Percentiles rank a stretch among this genome's conserved stretches.
These are phyloP conservation scores for Zygothrica quintamaculata DNA, from an alignment of 2,888 invertebrate species.

Conservation along the genomic window DNA sequence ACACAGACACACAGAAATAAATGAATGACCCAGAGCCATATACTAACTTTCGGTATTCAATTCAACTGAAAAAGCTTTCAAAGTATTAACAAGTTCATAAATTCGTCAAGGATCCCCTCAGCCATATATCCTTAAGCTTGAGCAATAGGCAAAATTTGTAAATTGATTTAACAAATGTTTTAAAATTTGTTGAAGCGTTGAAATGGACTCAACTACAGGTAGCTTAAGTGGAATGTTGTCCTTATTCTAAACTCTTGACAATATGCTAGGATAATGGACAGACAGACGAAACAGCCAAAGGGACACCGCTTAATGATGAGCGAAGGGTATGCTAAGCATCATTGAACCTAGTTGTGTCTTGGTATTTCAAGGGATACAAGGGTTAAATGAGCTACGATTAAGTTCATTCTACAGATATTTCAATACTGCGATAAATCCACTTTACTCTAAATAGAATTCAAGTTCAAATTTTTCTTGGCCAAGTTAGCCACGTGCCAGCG, in stretches of 20 bases:
- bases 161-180: slow-evolving; percentile 43
- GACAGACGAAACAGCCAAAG: too few relatives aligned
- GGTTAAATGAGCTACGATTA: background rate
- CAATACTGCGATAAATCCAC: background rate
- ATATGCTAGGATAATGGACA: too few relatives aligned
- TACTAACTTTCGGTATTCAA: slow-evolving; percentile 33
- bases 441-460: slow-evolving; percentile 16
- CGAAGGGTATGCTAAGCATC: background rate
- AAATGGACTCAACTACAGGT: slow-evolving; percentile 11
- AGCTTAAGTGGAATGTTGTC: slow-evolving; percentile 35
- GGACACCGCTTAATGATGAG: too few relatives aligned
- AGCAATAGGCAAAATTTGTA: slow-evolving; percentile 23
- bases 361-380: background rate
- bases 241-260: background rate
- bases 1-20: background rate
- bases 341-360: background rate
- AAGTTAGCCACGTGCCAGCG: slow-evolving; percentile 24
- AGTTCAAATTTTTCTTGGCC: slow-evolving; percentile 19
- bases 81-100: slow-evolving; percentile 71
- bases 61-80: slow-evolving; percentile 62
- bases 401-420: background rate
- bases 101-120: slow-evolving; percentile 31
- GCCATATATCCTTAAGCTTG: slow-evolving; percentile 16
- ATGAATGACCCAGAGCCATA: background rate
- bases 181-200: slow-evolving; percentile 30